These are phyloP conservation scores for Coregonus sp. DNA, from an alignment of 2,797 vertebrate species.

Conservation along the genomic window DNA sequence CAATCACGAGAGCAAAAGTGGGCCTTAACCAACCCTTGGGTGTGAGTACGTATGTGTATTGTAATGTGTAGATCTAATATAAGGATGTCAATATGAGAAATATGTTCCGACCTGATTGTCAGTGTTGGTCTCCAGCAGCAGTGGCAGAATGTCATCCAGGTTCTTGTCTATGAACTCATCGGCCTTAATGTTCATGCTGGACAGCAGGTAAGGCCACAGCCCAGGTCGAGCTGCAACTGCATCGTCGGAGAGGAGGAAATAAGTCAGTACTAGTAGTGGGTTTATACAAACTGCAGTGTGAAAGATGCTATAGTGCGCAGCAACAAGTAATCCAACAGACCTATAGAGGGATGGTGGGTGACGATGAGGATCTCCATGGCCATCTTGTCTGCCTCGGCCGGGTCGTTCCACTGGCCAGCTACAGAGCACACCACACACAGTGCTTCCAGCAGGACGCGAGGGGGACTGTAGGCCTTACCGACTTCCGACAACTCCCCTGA, in stretches of 20 bases:
- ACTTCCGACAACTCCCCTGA: conserved; percentile 85
- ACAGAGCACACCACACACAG: conserved; percentile 83
- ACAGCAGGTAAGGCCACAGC: conserved; percentile 87
- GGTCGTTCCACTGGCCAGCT: conserved; percentile 81
- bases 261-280: not conserved
- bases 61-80: not conserved
- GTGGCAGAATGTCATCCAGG: conserved; percentile 82
- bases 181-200: conserved; percentile 87
- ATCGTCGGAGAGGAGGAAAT: not conserved
- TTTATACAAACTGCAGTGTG: not conserved
- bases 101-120: conserved; percentile 80
- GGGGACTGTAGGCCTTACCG: conserved; percentile 81
- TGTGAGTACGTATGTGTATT: not conserved
- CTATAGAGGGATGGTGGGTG: conserved; percentile 90
- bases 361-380: conserved; percentile 87
- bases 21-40: not conserved
- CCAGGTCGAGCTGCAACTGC: conserved; percentile 80
- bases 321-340: conserved; percentile 60
- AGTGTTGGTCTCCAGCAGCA: conserved; percentile 75
- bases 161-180: conserved; percentile 86
- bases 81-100: not conserved
- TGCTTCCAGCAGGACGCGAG: conserved; percentile 85
- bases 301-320: not conserved
- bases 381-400: conserved; percentile 79
- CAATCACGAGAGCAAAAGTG: not conserved